These are phyloP conservation scores for Calidris pygmaea DNA, from an alignment of 2,113 vertebrate species.

Conservation along the genomic window DNA sequence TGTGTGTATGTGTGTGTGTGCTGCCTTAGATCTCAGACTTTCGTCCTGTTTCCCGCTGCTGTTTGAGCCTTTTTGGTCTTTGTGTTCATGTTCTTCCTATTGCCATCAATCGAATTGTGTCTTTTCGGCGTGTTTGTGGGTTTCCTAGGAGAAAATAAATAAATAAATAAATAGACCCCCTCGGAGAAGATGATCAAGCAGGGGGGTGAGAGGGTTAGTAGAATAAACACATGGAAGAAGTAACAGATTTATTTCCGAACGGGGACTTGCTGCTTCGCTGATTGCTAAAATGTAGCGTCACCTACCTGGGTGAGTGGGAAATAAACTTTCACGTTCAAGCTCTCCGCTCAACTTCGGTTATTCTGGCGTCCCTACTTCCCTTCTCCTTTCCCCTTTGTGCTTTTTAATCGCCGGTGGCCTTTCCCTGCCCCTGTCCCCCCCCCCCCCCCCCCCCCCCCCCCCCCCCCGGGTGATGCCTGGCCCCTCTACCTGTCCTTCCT, in stretches of 20 bases:
- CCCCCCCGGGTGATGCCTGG: neutral
- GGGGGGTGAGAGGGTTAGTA: neutral
- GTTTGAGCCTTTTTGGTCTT: neutral
- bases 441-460: too few relatives aligned
- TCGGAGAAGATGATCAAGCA: neutral
- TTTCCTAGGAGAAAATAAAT: neutral
- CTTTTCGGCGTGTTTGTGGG: slow-evolving; percentile 14
- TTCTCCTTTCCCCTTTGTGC: slow-evolving; percentile 66
- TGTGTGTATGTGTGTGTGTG: neutral
- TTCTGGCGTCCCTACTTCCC: neutral
- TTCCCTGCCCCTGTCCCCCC: neutral
- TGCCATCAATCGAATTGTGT: neutral
- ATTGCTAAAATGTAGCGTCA: slow-evolving; percentile 71
- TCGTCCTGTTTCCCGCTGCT: neutral
- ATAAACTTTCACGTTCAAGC: slow-evolving; percentile 73
- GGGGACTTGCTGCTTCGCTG: slow-evolving; percentile 47
- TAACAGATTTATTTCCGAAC: slow-evolving; percentile 49
- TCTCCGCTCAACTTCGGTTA: slow-evolving; percentile 56
- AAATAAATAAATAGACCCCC: too few relatives aligned
- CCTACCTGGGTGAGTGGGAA: slow-evolving; percentile 69
- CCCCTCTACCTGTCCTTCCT: neutral
- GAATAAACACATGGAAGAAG: slow-evolving; percentile 58
- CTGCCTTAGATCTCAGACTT: neutral
- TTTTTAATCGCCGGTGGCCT: neutral
- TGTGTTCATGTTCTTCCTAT: neutral